phyloP scores from a whole-genome alignment of 2,888 invertebrate genomes.

The Zaprionus lineosus region DNA sequence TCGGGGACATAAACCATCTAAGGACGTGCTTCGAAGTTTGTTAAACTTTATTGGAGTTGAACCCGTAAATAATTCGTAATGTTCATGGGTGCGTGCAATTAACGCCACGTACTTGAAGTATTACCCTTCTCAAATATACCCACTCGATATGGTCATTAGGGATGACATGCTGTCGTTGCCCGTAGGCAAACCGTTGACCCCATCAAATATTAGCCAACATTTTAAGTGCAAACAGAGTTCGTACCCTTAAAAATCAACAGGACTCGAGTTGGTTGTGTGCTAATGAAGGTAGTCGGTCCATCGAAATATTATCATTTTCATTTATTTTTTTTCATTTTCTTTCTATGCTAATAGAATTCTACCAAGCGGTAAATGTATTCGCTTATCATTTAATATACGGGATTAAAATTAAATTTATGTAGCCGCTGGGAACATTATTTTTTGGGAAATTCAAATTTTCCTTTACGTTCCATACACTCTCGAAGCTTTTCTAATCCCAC shows the following conservation, averaged over 20 bases:
- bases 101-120: slow-evolving; percentile 40
- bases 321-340: no score
- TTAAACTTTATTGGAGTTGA: slow-evolving; percentile 35
- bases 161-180: slow-evolving; percentile 62
- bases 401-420: no score
- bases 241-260: slow-evolving; percentile 29
- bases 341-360: no score
- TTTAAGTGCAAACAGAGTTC: slow-evolving; percentile 56
- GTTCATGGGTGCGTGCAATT: slow-evolving; percentile 46
- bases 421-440: no score
- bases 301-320: slow-evolving; percentile 19
- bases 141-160: slow-evolving; percentile 65
- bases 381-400: no score
- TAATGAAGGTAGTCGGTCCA: slow-evolving; percentile 11
- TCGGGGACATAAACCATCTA: neutral
- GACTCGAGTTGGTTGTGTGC: slow-evolving; percentile 13
- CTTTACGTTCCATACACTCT: slow-evolving; percentile 62
- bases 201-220: slow-evolving; percentile 61
- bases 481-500: slow-evolving; percentile 75
- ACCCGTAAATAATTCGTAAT: neutral
- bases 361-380: slow-evolving; percentile 9
- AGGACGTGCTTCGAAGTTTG: slow-evolving; percentile 8
- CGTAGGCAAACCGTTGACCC: slow-evolving; percentile 13
- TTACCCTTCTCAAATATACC: slow-evolving; percentile 58
- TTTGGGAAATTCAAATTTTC: slow-evolving; percentile 77